Evolutionary conservation across 1,140 invertebrate species (phyloP), one percentile per base, ranked within the genome.

Genomic region (Eciton burchellii): DNA sequence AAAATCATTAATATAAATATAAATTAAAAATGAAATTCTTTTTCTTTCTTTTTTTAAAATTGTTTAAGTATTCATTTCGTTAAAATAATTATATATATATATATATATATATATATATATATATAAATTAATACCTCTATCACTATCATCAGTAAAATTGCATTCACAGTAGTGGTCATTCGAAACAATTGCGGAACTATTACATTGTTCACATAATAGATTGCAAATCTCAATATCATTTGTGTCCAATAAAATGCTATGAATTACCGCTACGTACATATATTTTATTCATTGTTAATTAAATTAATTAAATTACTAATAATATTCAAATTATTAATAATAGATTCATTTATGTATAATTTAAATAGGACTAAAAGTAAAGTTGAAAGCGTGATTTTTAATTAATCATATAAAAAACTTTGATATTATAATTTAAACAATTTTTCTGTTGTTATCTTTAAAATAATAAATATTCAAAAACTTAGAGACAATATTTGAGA

Each of bases 141-240:
- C 16, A 47, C 65, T 63, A 49, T 81, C 43, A n/a, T 83, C 79
- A 41, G 21, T 9, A 43, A 82, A 35, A 47, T 74, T 73, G 57
- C 89, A 89, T 52, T 88, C 79, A 73, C 89, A 90, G 49, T 29
- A 9, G 12, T 29, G 9, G 12, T n/a, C 62, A 9, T 89, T 26
- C 3, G 62, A 47, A 56, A 89, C 74, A 24, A 72, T 49, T 43
- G 71, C 76, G 11, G 73, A 59, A 41, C 74, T 81, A 5, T 72
- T 71, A 66, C 83, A 85, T 65, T 63, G 60, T 47, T 16, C 26
- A 26, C 88, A 89, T 5, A 88, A 47, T 6, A 87, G 41, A 12
- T 19, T 66, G 45, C 88, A 89, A 5, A 41, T 84, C 57, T 84
- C 45, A 8, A 41, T 54, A 76, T 85, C 73, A 35, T 82, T 83